A percentile compares a stretch with the other conserved stretches of the same genome.
phyloP scores from a whole-genome alignment of 2,113 vertebrate species.

The Corvus moneduloides region DNA sequence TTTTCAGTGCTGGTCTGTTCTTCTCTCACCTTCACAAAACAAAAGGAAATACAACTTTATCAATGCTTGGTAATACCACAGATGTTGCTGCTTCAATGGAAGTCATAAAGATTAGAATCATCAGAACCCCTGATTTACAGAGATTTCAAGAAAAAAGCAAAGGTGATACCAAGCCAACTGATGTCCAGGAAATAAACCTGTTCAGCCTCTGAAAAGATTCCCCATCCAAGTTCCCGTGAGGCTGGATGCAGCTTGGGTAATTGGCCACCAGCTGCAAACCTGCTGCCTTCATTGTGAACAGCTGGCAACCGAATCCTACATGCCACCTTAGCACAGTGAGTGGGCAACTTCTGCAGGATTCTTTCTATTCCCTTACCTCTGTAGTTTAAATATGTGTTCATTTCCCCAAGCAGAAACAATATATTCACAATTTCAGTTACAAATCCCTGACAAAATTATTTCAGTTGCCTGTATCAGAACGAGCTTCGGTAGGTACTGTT shows the following conservation, averaged over 20 bases:
- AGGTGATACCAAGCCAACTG: background rate
- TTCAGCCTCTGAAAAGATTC: background rate
- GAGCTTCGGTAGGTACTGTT: background rate
- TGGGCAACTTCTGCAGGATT: background rate
- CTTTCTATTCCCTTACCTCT: background rate
- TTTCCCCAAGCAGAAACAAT: background rate
- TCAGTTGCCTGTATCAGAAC: background rate
- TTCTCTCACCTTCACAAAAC: background rate
- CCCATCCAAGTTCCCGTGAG: background rate
- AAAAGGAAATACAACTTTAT: background rate
- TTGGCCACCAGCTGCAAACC: background rate
- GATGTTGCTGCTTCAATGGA: background rate
- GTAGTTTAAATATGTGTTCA: background rate
- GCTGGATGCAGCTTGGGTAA: background rate
- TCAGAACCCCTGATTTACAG: background rate
- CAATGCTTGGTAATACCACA: background rate
- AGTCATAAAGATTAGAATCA: background rate
- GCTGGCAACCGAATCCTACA: background rate
- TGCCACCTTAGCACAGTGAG: background rate
- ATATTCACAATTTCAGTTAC: background rate
- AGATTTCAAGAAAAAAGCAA: background rate
- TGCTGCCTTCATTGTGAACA: background rate
- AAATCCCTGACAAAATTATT: background rate
- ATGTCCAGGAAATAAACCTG: background rate
- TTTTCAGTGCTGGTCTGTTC: background rate